Evolutionary conservation across 2,113 vertebrate genomes (phyloP).

Genomic region (Oreocharis arfaki): DNA sequence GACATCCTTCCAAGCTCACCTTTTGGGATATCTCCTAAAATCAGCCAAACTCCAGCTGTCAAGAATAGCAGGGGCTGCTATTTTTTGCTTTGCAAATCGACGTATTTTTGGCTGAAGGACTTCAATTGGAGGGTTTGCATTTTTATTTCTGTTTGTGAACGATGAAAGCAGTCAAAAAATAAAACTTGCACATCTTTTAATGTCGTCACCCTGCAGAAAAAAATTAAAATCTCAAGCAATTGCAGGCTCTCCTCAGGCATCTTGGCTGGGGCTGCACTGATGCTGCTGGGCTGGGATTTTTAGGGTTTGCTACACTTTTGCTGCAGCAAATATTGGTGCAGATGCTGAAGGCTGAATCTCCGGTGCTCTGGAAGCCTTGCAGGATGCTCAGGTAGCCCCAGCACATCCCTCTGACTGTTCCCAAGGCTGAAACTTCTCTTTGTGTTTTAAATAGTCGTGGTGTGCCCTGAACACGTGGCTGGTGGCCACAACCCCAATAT

Average conservation of each 20-base stretch:
- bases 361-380: background rate
- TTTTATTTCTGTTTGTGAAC: slow-evolving; percentile 8
- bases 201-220: accelerated
- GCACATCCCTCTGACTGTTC: accelerated
- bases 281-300: background rate
- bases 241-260: background rate
- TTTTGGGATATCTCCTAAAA: slow-evolving; percentile 13
- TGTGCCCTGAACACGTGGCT: background rate
- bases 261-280: background rate
- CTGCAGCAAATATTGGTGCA: background rate
- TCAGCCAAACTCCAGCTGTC: background rate
- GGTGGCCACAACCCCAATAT: background rate
- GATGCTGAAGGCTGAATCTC: background rate
- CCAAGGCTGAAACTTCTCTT: background rate
- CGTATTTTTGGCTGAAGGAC: background rate
- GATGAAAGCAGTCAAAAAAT: background rate
- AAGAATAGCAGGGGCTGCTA: background rate
- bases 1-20: slow-evolving; percentile 38
- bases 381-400: background rate
- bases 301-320: background rate
- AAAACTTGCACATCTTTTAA: background rate
- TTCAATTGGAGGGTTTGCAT: background rate
- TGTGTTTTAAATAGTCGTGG: background rate
- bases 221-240: background rate
- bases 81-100: background rate